Conservation (phyloP, 2,888 invertebrate species). For the Trachelus tabidus region DNA sequence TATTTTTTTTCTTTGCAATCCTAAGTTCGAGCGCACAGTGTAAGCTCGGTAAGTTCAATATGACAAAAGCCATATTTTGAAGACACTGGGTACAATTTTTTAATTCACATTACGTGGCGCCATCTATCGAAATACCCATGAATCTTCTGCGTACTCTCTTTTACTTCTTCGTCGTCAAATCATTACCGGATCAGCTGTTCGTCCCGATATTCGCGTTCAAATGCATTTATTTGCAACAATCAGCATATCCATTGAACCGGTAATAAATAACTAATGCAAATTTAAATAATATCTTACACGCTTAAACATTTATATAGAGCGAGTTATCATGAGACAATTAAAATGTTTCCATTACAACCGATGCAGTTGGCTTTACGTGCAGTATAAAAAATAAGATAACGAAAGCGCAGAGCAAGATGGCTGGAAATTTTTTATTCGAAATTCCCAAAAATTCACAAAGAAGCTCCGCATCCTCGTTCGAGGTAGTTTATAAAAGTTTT, state of each 20-base stretch:
- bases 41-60: too few species aligned
- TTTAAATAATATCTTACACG: neutral
- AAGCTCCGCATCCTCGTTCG: neutral
- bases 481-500: neutral
- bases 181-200: neutral
- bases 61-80: too few species aligned
- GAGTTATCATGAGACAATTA: neutral
- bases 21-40: too few species aligned
- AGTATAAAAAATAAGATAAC: neutral
- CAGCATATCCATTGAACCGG: neutral
- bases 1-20: too few species aligned
- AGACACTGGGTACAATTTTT: neutral
- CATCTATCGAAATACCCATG: neutral
- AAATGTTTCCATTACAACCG: neutral
- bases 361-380: neutral
- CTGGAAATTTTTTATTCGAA: neutral
- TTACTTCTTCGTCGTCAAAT: neutral
- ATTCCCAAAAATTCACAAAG: neutral
- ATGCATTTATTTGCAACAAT: neutral
- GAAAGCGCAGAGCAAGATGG: neutral
- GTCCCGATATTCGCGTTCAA: neutral
- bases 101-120: neutral
- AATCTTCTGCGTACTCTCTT: neutral
- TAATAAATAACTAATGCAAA: neutral
- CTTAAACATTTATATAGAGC: neutral